phyloP scores from a whole-genome alignment of 2,113 vertebrate genomes.

The Silurus meridionalis region DNA sequence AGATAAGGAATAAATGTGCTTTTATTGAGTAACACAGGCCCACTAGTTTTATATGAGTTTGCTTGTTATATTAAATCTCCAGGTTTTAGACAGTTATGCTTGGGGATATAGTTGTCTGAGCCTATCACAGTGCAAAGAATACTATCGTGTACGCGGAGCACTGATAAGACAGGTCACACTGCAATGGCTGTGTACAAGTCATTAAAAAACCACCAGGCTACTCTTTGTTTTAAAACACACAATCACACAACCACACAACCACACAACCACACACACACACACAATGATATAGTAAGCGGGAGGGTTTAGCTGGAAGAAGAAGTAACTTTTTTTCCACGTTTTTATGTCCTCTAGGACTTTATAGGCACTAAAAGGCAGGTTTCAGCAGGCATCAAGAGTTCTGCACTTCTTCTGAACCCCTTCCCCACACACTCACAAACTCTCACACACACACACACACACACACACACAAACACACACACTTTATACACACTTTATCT shows the following conservation, averaged over 20 bases:
- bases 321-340: slow-evolving; percentile 13
- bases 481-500: not conserved
- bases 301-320: slow-evolving; percentile 1
- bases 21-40: not conserved
- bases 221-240: slow-evolving; percentile 40
- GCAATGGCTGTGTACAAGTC: slow-evolving; percentile 37
- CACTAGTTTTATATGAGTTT: not conserved
- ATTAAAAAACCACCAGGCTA: slow-evolving; percentile 24
- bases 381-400: slow-evolving; percentile 20
- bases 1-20: not conserved
- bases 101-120: slow-evolving; percentile 19
- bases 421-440: slow-evolving; percentile 17
- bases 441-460: slow-evolving; percentile 35
- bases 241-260: slow-evolving; percentile 24
- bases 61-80: slow-evolving; percentile 23
- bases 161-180: slow-evolving; percentile 48
- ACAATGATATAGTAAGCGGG: not conserved
- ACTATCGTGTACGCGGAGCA: slow-evolving; percentile 25
- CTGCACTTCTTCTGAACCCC: slow-evolving; percentile 29
- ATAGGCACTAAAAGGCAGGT: slow-evolving; percentile 22
- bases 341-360: slow-evolving; percentile 3
- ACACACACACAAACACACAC: slow-evolving; percentile 26
- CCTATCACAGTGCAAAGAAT: slow-evolving; percentile 33
- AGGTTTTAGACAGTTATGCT: not conserved
- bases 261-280: slow-evolving; percentile 29